Conservation (phyloP, 2,113 vertebrate species). For the Typhlomys cinereus region DNA sequence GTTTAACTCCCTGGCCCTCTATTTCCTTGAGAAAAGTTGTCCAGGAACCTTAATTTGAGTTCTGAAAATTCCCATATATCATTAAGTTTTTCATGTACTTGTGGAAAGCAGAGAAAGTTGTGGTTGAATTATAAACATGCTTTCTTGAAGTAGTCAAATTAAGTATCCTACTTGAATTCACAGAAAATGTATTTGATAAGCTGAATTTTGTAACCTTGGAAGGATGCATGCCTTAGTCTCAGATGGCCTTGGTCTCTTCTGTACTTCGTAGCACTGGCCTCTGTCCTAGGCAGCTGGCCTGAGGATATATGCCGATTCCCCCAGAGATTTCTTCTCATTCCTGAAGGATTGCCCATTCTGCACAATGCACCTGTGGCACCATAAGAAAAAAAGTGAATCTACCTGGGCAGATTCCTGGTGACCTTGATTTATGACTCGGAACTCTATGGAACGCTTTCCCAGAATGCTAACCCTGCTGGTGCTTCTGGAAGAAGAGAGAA, state of each 20-base stretch:
- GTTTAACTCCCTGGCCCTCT: too few species aligned
- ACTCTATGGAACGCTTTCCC: not conserved
- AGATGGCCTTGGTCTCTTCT: not conserved
- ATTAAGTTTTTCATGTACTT: not conserved
- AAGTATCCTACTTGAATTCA: not conserved
- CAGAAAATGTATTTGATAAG: not conserved
- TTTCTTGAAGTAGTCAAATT: not conserved
- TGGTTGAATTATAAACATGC: not conserved
- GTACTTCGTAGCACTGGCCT: not conserved
- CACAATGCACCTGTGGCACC: not conserved
- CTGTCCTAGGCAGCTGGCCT: not conserved
- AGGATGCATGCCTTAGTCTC: not conserved
- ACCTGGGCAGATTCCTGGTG: not conserved
- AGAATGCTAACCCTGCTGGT: not conserved
- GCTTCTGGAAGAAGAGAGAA: not conserved
- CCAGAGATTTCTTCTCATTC: not conserved
- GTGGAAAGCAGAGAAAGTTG: not conserved
- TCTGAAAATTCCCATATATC: not conserved
- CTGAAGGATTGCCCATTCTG: not conserved
- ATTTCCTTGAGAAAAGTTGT: not conserved
- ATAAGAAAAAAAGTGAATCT: not conserved
- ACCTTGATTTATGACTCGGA: conserved; percentile 27
- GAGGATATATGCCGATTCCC: not conserved
- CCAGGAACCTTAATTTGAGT: not conserved
- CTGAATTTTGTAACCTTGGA: not conserved